These are phyloP conservation scores for Lutjanus campechanus DNA, from an alignment of 2,797 vertebrate genomes.

Conservation along the genomic window DNA sequence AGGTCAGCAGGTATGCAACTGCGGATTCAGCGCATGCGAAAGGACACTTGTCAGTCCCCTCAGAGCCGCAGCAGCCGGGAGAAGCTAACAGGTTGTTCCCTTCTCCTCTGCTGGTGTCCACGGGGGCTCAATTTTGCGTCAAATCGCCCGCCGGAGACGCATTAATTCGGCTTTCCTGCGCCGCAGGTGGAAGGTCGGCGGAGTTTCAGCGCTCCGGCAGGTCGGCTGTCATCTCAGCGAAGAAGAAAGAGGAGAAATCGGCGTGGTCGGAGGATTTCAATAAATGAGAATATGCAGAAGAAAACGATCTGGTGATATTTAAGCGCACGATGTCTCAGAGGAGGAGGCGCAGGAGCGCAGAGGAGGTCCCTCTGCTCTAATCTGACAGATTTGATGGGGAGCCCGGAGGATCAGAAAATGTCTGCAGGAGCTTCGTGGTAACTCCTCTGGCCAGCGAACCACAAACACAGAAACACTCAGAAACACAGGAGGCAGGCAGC, in stretches of 20 bases:
- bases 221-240: neutral
- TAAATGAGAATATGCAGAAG: too few relatives aligned
- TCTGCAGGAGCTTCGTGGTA: slow-evolving; percentile 47
- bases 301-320: neutral
- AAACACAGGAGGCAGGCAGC: slow-evolving; percentile 16
- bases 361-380: slow-evolving; percentile 15
- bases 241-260: neutral
- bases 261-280: neutral
- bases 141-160: slow-evolving; percentile 5
- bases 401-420: slow-evolving; percentile 39
- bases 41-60: neutral
- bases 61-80: slow-evolving; percentile 1
- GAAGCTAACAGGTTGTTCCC: slow-evolving; percentile 75
- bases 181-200: slow-evolving; percentile 50
- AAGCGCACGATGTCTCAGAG: neutral
- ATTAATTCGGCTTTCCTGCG: neutral
- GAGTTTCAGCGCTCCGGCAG: slow-evolving; percentile 4
- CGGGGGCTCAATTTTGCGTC: slow-evolving; percentile 28
- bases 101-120: neutral
- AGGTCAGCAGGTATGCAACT: slow-evolving; percentile 49
- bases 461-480: slow-evolving; percentile 6
- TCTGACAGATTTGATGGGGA: slow-evolving; percentile 20
- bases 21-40: neutral
- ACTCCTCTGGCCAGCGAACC: slow-evolving; percentile 40
- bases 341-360: slow-evolving; percentile 16